These are phyloP conservation scores for Bombycilla garrulus DNA, from an alignment of 2,113 vertebrate genomes.

Conservation along the genomic window DNA sequence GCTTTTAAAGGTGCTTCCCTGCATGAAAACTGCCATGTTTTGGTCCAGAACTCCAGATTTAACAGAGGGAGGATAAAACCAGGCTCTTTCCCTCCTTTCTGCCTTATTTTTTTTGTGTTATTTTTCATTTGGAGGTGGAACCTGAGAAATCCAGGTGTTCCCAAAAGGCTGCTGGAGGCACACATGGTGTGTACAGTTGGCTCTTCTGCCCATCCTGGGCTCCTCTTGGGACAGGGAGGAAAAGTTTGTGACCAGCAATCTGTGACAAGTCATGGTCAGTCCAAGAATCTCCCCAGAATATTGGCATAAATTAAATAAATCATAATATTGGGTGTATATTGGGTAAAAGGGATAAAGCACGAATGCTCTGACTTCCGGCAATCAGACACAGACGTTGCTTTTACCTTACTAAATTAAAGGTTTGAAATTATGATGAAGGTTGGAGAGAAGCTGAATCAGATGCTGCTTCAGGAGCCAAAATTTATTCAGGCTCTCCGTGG, in stretches of 20 bases:
- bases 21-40: accelerated
- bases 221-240: neutral
- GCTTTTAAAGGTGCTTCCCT: neutral
- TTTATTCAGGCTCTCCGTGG: neutral
- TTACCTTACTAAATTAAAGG: neutral
- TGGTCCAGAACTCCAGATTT: neutral
- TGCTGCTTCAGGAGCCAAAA: neutral
- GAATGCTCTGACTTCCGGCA: neutral
- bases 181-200: accelerated
- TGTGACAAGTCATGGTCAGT: neutral
- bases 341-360: neutral
- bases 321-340: neutral
- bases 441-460: neutral
- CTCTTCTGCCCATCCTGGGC: neutral
- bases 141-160: neutral
- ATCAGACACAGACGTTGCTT: neutral
- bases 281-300: neutral
- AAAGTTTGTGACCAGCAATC: neutral
- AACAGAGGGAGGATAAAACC: neutral
- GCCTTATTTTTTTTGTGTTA: neutral
- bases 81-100: neutral
- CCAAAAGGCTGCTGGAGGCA: neutral
- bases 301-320: neutral
- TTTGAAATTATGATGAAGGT: neutral
- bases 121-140: neutral